Base-by-base conservation (phyloP, 64 coral and sea anemone species). In the Acropora tenuis region DNA sequence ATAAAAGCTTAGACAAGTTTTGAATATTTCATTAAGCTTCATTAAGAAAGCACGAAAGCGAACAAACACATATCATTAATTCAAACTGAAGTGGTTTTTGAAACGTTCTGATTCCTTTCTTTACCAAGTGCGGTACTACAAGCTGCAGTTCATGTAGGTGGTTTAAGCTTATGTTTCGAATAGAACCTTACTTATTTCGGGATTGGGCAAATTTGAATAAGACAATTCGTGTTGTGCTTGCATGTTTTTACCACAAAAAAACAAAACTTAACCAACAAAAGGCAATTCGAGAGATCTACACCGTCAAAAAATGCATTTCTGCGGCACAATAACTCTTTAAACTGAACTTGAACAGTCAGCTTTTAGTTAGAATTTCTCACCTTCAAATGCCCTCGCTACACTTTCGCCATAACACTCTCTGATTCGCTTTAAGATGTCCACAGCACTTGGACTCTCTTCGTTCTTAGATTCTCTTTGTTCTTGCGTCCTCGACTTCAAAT, bases 281-380 rank as follows among this genome's bases (percentile, higher is more conserved):
- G 63, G 63, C 63, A 67, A 67, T 67, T 67, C 63, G 63, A 67
- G 63, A 67, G 6, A 67, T 67, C 63, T 67, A 67, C 63, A 67
- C 63, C 63, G 63, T 67, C 6, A 67, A 67, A 67, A 67, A 67
- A 67, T 67, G 63, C 63, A 67, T 67, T 67, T 67, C 63, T 67
- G 17, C 63, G 63, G 63, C 5, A 13, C 63, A 67, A 67, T 67
- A 67, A 67, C 63, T 67, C 63, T 66, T 66, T 66, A 66, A 66
- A 66, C 61, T 66, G 61, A 66, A 66, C 10, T 66, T 66, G 61
- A 66, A 67, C 63, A 67, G 63, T 15, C 63, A 67, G 63, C 63
- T 67, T 67, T 67, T 67, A 67, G 63, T 67, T 67, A 67, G 63
- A 67, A 67, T 67, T 67, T 67, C 63, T 67, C 63, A 67, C 63